phyloP scores from a whole-genome alignment of 2,797 vertebrate genomes.

The Micropoecilia bifurca region DNA sequence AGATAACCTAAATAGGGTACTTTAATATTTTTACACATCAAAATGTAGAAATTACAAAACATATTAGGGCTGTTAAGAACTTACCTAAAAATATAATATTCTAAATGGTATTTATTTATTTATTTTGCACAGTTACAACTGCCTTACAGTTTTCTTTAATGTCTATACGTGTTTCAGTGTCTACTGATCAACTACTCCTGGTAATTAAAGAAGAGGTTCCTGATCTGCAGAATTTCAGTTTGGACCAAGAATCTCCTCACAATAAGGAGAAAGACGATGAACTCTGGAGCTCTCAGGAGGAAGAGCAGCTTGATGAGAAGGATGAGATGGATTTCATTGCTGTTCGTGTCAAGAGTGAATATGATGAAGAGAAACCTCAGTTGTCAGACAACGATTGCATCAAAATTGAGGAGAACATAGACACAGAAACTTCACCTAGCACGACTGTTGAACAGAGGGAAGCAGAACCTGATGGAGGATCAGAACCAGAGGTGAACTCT shows the following conservation, averaged over 20 bases:
- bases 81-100: not conserved
- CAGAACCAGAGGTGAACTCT: constrained; percentile 1
- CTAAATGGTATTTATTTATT: not conserved
- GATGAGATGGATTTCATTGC: not conserved
- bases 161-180: constrained; percentile 16
- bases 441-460: not conserved
- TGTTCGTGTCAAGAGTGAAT: constrained; percentile 22
- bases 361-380: constrained; percentile 27
- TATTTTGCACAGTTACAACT: not conserved
- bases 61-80: not conserved
- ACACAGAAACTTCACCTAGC: not conserved
- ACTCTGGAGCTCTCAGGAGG: constrained; percentile 7
- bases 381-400: constrained; percentile 8
- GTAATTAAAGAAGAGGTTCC: constrained; percentile 18
- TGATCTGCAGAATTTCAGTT: not conserved
- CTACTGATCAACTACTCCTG: constrained; percentile 11
- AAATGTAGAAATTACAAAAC: not conserved
- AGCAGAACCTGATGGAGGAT: constrained; percentile 4
- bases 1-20: not conserved
- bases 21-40: too few species aligned
- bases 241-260: not conserved
- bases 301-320: constrained; percentile 9
- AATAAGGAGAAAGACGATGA: constrained; percentile 29
- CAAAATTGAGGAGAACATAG: constrained; percentile 7
- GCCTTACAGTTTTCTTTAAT: not conserved